phyloP scores from a whole-genome alignment of 2,888 invertebrate genomes.

The Rhagium mordax region DNA sequence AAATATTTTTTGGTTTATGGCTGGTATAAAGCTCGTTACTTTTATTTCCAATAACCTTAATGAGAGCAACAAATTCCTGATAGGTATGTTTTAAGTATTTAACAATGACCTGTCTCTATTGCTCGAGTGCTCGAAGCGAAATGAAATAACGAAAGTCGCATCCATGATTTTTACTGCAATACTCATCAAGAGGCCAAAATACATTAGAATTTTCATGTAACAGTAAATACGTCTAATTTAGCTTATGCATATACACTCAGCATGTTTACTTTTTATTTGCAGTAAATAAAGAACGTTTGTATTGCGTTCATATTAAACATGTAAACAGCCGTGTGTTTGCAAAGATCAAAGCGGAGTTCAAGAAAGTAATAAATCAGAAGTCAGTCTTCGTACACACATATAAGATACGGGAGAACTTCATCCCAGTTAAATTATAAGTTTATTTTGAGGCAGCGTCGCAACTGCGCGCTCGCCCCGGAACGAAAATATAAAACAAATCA shows the following conservation, averaged over 20 bases:
- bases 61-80: too few relatives aligned
- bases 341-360: conserved; percentile 18
- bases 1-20: neutral
- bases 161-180: too few relatives aligned
- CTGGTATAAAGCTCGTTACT: neutral
- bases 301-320: neutral
- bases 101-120: too few relatives aligned
- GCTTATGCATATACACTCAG: neutral
- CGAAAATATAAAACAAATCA: conserved; percentile 26
- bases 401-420: neutral
- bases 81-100: too few relatives aligned
- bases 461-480: neutral
- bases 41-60: too few relatives aligned
- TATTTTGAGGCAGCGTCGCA: conserved; percentile 13
- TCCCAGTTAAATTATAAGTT: conserved; percentile 26
- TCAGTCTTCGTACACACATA: neutral
- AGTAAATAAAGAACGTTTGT: conserved; percentile 1
- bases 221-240: neutral
- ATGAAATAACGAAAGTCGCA: too few relatives aligned
- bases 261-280: neutral
- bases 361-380: conserved; percentile 20
- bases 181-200: too few relatives aligned
- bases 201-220: too few relatives aligned
- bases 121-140: too few relatives aligned
- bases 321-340: conserved; percentile 2